These are phyloP conservation scores for Orthosia cruda DNA, from an alignment of 2,888 invertebrate genomes.

Conservation along the genomic window DNA sequence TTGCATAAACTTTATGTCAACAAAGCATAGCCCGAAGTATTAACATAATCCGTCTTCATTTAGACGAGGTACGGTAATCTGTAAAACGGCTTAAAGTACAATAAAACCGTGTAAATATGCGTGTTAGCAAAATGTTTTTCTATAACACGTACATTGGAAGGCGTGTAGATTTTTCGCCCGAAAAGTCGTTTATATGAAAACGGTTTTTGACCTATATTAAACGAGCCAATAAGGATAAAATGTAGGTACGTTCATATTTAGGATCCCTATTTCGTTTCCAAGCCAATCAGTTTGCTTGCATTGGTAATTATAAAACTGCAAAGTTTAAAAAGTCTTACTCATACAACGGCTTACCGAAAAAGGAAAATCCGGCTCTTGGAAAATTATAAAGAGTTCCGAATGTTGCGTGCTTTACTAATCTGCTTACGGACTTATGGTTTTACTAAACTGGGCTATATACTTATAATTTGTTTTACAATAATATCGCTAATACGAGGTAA, in stretches of 20 bases:
- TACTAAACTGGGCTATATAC: slow-evolving; percentile 36
- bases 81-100: slow-evolving; percentile 42
- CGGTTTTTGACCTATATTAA: slow-evolving; percentile 19
- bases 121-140: slow-evolving; percentile 48
- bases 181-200: slow-evolving; percentile 27
- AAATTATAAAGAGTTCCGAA: slow-evolving; percentile 1
- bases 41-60: slow-evolving; percentile 71
- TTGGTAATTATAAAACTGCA: slow-evolving; percentile 11
- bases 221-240: slow-evolving; percentile 9
- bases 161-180: slow-evolving; percentile 19
- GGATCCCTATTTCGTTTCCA: neutral
- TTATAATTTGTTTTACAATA: slow-evolving; percentile 32
- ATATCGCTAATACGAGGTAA: slow-evolving; percentile 34
- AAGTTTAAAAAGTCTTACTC: neutral
- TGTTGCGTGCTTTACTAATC: slow-evolving; percentile 50
- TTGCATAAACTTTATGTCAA: slow-evolving; percentile 67
- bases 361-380: too few relatives aligned
- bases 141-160: slow-evolving; percentile 21
- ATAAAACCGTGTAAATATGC: slow-evolving; percentile 54
- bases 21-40: slow-evolving; percentile 61
- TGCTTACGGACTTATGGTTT: slow-evolving; percentile 43
- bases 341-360: neutral
- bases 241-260: neutral
- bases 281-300: slow-evolving; percentile 15
- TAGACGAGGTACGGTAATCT: slow-evolving; percentile 53